A percentile compares a stretch with the other conserved stretches of the same genome.
phyloP scores from a whole-genome alignment of 2,888 invertebrate species.

The Chrysodeixis includens region DNA sequence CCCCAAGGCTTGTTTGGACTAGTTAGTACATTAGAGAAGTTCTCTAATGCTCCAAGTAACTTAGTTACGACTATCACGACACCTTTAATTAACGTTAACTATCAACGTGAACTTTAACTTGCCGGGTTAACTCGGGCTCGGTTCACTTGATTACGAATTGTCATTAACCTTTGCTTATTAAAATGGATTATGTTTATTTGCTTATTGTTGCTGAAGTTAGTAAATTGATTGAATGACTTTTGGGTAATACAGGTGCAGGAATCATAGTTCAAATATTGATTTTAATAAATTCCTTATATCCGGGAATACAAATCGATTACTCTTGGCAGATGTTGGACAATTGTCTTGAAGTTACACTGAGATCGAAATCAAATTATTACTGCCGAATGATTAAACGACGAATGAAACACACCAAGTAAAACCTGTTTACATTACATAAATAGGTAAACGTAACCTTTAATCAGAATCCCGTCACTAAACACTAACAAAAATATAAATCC shows the following conservation, averaged over 20 bases:
- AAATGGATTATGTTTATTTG: constrained; percentile 2
- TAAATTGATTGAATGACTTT: no score
- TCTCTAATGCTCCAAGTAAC: constrained; percentile 40
- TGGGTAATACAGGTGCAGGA: no score
- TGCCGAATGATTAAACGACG: no score
- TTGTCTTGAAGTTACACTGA: no score
- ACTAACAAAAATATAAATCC: constrained; percentile 47
- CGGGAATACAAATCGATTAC: no score
- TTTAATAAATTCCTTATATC: no score
- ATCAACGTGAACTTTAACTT: constrained; percentile 14
- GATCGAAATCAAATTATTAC: no score
- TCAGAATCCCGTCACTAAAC: constrained; percentile 31
- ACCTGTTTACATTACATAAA: no score
- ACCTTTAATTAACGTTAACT: constrained; percentile 53
- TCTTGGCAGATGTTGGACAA: no score
- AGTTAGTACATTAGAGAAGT: constrained; percentile 49
- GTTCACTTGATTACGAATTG: constrained; percentile 8
- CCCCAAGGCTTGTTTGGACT: constrained; percentile 39
- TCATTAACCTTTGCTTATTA: background rate
- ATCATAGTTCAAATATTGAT: no score
- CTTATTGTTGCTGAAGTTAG: background rate
- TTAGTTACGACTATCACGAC: constrained; percentile 47
- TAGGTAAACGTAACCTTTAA: constrained; percentile 33
- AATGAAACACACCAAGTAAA: no score
- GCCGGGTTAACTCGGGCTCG: constrained; percentile 19